Conservation (phyloP, 1,140 invertebrate genomes). For the Philotrypesis tridentata region DNA sequence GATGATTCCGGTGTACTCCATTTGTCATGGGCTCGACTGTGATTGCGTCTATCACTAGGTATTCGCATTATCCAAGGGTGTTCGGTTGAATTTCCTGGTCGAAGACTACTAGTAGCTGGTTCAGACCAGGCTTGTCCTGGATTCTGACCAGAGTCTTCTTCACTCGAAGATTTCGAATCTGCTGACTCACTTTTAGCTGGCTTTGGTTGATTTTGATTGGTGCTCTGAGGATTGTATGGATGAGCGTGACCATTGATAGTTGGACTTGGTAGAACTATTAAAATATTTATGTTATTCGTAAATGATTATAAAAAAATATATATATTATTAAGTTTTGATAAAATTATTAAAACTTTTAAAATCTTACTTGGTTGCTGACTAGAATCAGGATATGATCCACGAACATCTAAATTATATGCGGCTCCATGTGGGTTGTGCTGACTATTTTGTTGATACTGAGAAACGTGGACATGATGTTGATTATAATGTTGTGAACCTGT, state of each 20-base stretch:
- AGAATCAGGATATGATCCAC: not conserved
- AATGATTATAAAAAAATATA: not conserved
- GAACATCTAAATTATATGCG: not conserved
- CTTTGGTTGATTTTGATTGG: not conserved
- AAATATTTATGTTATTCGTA: too few species aligned
- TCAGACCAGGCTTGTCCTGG: not conserved
- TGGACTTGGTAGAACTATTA: not conserved
- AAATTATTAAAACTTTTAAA: not conserved
- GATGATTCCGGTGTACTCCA: conserved; percentile 23
- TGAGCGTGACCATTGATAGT: conserved; percentile 32
- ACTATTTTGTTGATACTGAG: not conserved
- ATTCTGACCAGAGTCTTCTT: not conserved
- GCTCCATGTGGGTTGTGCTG: conserved; percentile 8
- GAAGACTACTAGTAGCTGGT: not conserved
- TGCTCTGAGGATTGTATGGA: not conserved
- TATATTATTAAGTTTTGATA: not conserved
- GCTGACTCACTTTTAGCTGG: not conserved
- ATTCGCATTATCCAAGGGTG: not conserved
- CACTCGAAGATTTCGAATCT: not conserved
- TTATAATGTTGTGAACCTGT: conserved; percentile 26
- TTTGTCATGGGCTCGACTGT: not conserved
- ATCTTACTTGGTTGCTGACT: conserved; percentile 11
- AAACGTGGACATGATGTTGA: not conserved
- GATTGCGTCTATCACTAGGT: not conserved
- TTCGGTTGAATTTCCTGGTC: not conserved